Evolutionary conservation across 2,113 vertebrate species (phyloP).

Genomic region (Dasyurus viverrinus): DNA sequence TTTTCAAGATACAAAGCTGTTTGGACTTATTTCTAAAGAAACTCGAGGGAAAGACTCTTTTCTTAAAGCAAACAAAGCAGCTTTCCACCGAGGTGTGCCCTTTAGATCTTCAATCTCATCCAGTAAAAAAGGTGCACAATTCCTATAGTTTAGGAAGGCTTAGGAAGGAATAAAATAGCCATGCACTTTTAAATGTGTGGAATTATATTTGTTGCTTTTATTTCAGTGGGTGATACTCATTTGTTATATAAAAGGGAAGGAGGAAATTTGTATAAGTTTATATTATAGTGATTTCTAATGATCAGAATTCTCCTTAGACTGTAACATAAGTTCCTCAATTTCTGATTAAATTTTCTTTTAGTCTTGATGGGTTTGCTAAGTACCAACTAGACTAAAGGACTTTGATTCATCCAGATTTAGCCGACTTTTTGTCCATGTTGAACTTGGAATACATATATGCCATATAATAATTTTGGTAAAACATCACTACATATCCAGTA

Average conservation of each 20-base stretch:
- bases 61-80: background rate
- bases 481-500: background rate
- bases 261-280: background rate
- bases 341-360: conserved; percentile 44
- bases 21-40: background rate
- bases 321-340: background rate
- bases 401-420: background rate
- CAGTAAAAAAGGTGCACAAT: background rate
- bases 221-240: background rate
- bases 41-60: background rate
- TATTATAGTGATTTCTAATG: background rate
- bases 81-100: background rate
- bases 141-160: background rate
- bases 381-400: conserved; percentile 17
- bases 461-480: background rate
- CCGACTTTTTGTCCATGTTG: background rate
- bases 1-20: background rate
- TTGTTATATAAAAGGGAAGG: background rate
- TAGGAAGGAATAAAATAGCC: background rate
- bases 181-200: background rate
- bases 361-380: conserved; percentile 24
- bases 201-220: background rate
- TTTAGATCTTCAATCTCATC: background rate
- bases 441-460: background rate
- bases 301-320: background rate